Conservation (phyloP, 2,888 invertebrate species). For the Diarsia mendica region DNA sequence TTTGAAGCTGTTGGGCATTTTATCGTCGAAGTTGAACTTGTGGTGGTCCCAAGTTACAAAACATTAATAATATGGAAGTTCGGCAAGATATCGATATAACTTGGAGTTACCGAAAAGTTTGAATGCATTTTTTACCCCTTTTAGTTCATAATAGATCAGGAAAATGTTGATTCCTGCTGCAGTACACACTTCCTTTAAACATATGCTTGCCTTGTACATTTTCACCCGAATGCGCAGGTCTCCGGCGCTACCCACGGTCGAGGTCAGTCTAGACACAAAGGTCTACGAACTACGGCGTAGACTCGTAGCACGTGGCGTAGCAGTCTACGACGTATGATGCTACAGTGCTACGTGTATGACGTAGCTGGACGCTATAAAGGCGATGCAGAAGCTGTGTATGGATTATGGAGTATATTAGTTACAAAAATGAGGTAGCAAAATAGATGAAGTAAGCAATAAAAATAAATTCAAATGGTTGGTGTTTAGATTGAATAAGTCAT, state of each 20-base stretch:
- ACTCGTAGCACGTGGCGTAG: neutral
- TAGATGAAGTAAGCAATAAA: neutral
- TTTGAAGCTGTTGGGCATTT: too few relatives aligned
- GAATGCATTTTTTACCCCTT: neutral
- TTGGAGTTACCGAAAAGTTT: neutral
- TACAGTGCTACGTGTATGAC: neutral
- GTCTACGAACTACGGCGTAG: neutral
- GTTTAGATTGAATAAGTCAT: neutral
- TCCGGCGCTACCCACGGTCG: conserved; percentile 4
- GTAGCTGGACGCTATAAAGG: neutral
- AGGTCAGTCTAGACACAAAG: conserved; percentile 10
- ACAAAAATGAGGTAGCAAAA: neutral
- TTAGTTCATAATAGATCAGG: neutral
- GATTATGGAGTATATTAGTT: neutral
- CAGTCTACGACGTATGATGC: neutral
- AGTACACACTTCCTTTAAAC: neutral
- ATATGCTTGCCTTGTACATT: conserved; percentile 22
- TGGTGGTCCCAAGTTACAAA: neutral
- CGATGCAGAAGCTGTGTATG: too few relatives aligned
- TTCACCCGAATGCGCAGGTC: conserved; percentile 39
- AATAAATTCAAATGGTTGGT: neutral
- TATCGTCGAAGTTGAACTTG: neutral
- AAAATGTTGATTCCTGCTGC: neutral
- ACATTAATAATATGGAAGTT: neutral
- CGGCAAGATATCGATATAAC: neutral